phyloP scores from a whole-genome alignment of 2,888 invertebrate species.

The Bellardia pandia region DNA sequence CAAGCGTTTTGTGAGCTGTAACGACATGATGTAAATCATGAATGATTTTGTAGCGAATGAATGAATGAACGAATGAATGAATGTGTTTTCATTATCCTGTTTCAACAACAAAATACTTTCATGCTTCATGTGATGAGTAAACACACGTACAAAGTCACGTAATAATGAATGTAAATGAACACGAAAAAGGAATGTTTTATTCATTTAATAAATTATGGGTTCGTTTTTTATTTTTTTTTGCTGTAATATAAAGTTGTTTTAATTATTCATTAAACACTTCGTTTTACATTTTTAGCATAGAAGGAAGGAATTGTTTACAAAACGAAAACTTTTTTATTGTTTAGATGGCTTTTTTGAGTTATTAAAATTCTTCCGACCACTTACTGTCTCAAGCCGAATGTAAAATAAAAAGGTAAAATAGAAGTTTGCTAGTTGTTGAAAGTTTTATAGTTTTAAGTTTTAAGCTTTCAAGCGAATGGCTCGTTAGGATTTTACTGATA shows the following conservation, averaged over 20 bases:
- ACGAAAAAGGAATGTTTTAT: slow-evolving; percentile 40
- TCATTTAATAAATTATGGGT: slow-evolving; percentile 44
- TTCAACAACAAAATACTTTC: slow-evolving; percentile 52
- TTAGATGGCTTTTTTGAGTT: too few species aligned
- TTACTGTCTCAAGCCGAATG: too few species aligned
- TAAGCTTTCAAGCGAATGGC: too few species aligned
- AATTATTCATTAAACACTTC: slow-evolving; percentile 22
- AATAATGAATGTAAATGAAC: slow-evolving; percentile 34
- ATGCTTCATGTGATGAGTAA: slow-evolving; percentile 61
- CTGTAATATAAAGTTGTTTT: slow-evolving; percentile 24
- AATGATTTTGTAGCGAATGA: slow-evolving; percentile 15
- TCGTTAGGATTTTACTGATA: too few species aligned
- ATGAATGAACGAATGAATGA: too few species aligned
- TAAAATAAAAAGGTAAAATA: too few species aligned
- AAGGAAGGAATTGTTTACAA: background rate
- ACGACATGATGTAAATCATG: slow-evolving; percentile 52
- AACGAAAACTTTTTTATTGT: background rate
- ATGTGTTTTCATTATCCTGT: slow-evolving; percentile 59
- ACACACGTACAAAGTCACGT: slow-evolving; percentile 62
- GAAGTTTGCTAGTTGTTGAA: too few species aligned
- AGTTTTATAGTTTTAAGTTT: too few species aligned
- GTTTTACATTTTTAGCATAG: background rate
- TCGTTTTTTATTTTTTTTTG: background rate
- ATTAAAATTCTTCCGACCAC: too few species aligned
- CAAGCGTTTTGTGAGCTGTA: slow-evolving; percentile 58